phyloP scores from a whole-genome alignment of 2,113 vertebrate genomes.

The Pycnonotus jocosus region DNA sequence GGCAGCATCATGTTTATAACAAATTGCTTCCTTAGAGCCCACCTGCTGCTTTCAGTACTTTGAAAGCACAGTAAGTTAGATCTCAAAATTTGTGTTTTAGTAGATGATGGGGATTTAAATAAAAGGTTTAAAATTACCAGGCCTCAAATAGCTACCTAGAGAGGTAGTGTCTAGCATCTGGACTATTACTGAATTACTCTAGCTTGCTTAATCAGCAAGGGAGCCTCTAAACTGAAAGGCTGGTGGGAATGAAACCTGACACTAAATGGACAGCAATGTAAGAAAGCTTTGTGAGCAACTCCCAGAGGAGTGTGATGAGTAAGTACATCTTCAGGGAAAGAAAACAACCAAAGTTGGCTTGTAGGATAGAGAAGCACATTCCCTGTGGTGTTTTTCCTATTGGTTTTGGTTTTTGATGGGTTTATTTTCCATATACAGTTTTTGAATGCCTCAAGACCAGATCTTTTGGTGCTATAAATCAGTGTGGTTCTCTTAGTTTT shows the following conservation, averaged over 20 bases:
- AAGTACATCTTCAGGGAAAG: neutral
- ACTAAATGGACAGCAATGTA: neutral
- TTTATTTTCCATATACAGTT: neutral
- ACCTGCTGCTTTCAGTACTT: conserved; percentile 49
- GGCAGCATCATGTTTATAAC: conserved; percentile 15
- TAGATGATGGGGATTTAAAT: conserved; percentile 43
- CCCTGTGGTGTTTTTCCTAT: neutral
- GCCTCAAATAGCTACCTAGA: conserved; percentile 35
- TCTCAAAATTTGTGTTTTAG: conserved; percentile 3
- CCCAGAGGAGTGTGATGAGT: neutral
- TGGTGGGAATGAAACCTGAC: conserved; percentile 23
- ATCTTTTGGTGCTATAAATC: neutral
- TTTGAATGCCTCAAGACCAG: neutral
- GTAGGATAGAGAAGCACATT: neutral
- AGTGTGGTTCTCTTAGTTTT: neutral
- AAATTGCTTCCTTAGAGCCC: conserved; percentile 32
- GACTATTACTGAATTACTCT: neutral
- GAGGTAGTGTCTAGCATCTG: conserved; percentile 23
- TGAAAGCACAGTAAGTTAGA: neutral
- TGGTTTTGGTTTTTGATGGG: neutral
- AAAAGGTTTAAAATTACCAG: conserved; percentile 43
- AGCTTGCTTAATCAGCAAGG: conserved; percentile 6
- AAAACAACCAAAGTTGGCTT: neutral
- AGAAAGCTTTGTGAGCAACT: conserved; percentile 2
- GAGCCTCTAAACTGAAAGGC: neutral